A percentile compares a stretch with the other conserved stretches of the same genome.
These are phyloP conservation scores for Porites lobata DNA, from an alignment of 92 coral and sea anemone genomes.

Conservation along the genomic window DNA sequence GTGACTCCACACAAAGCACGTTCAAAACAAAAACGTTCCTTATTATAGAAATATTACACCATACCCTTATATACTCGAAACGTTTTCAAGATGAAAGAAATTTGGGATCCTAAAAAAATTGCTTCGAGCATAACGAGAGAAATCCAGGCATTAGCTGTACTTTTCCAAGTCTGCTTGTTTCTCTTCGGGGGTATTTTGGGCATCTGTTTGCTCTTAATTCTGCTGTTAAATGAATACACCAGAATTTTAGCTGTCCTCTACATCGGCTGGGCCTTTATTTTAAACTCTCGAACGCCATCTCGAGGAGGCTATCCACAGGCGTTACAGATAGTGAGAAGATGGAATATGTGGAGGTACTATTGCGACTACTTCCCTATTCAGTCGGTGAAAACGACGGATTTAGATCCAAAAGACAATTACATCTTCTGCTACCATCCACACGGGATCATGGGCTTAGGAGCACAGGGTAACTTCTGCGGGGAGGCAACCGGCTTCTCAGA, in stretches of 20 bases:
- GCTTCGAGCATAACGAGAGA: slow-evolving; percentile 77
- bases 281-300: slow-evolving; percentile 81
- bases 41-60: too few species aligned
- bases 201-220: slow-evolving; percentile 50
- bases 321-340: slow-evolving; percentile 65
- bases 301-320: slow-evolving; percentile 78
- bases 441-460: slow-evolving; percentile 93
- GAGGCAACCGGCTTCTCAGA: slow-evolving; percentile 94
- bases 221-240: slow-evolving; percentile 72
- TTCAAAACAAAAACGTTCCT: too few species aligned
- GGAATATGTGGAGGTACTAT: slow-evolving; percentile 84
- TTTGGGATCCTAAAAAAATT: slow-evolving; percentile 90
- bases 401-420: slow-evolving; percentile 90
- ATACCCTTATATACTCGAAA: too few species aligned
- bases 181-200: slow-evolving; percentile 85
- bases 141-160: slow-evolving; percentile 81
- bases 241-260: slow-evolving; percentile 74
- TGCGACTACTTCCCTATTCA: slow-evolving; percentile 90
- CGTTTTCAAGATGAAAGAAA: slow-evolving; percentile 38
- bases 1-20: too few species aligned
- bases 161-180: slow-evolving; percentile 72
- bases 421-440: slow-evolving; percentile 94
- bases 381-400: slow-evolving; percentile 83
- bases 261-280: slow-evolving; percentile 91
- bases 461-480: slow-evolving; percentile 85